Base-by-base conservation (phyloP, 2,797 vertebrate species). In the Dryobates pubescens region DNA sequence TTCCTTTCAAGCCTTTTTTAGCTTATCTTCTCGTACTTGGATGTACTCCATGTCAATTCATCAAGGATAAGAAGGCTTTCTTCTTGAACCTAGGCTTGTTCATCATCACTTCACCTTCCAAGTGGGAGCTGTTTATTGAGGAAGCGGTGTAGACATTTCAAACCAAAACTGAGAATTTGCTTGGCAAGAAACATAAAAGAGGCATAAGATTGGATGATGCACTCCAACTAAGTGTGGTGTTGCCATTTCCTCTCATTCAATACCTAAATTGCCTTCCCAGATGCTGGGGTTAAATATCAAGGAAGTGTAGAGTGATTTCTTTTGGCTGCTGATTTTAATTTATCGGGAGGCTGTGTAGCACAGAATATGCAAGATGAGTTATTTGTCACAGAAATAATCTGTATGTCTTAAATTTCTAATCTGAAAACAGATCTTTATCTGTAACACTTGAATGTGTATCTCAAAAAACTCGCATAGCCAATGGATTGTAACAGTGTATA, bases 281-380 rank as follows among this genome's bases (percentile, higher is more conserved):
- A 61, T 53, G 45, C 16, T 88, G 59, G 57, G 90, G 73, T 90
- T 88, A 84, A 76, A 29, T 82, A 93, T 79, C 82, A 71, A 72
- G 61, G 7, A 72, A 88, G 82, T 74, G 88, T 43, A 68, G 91
- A 95, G 61, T 92, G 94, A 96, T 93, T 92, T 68, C 64, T 84
- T 95, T 82, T 71, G 86, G 88, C 88, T 93, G 94, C 56, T 58
- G 58, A 68, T 41, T 6, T 64, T 41, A 61, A 90, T 79, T 93
- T 68, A 79, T 92, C 51, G 36, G 74, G 64, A 91, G 61, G 32
- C 16, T 91, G 41, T 34, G 18, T 51, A 56, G 30, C 38, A 88
- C n/a, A 58, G 19, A 73, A 51, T 58, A 86, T 38, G 38, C 75
- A 93, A 88, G 47, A 88, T 26, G n/a, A 49, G 30, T 38, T 81